Evolutionary conservation across 2,797 vertebrate genomes (phyloP).

Genomic region (Alauda arvensis): DNA sequence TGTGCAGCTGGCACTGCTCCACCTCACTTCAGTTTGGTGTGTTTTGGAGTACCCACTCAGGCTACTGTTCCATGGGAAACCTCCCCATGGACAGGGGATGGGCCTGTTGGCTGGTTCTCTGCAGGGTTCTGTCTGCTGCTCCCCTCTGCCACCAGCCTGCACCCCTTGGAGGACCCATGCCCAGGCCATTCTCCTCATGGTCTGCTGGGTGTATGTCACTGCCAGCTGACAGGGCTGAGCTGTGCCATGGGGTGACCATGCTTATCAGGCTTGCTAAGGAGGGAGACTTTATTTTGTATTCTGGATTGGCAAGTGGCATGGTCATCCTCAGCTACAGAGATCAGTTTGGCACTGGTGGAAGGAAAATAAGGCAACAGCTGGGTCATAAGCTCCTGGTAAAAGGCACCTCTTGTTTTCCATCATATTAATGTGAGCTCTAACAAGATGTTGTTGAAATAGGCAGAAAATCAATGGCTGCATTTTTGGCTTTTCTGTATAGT

Average conservation of each 20-base stretch:
- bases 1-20: neutral
- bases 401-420: neutral
- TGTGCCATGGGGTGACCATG: neutral
- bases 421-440: neutral
- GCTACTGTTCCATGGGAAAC: neutral
- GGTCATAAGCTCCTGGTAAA: neutral
- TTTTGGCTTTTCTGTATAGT: neutral
- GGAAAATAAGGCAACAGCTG: neutral
- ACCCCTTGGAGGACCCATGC: neutral
- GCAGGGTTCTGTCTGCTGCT: neutral
- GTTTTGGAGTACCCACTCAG: neutral
- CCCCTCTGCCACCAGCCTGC: neutral
- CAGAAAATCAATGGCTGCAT: neutral
- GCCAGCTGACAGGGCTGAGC: neutral
- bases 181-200: neutral
- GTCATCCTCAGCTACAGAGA: neutral
- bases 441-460: neutral
- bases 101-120: neutral
- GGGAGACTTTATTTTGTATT: neutral
- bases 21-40: fast-evolving
- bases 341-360: neutral
- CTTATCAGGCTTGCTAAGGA: neutral
- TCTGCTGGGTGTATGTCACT: neutral
- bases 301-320: neutral
- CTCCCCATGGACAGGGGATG: fast-evolving